Percentiles rank a stretch among this genome's conserved stretches.
Evolutionary conservation across 2,113 vertebrate genomes (phyloP).

Genomic region (Mungos mungo): DNA sequence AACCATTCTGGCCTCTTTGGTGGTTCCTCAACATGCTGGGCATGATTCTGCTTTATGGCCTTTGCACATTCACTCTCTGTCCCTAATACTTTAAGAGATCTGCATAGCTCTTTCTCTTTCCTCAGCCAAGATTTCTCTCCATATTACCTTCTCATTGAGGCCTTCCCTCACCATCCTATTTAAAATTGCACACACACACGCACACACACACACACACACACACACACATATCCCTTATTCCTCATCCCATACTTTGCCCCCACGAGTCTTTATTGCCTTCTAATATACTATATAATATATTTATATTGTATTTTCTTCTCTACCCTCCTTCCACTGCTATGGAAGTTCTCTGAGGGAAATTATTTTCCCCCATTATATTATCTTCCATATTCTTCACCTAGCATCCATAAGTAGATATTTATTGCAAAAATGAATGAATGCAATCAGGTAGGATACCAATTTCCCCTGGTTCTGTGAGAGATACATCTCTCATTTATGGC

Average conservation of each 20-base stretch:
- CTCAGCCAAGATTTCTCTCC: neutral
- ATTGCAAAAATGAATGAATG: slow-evolving; percentile 10
- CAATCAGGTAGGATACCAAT: neutral
- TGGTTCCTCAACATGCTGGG: neutral
- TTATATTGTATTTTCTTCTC: neutral
- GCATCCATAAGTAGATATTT: neutral
- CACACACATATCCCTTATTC: neutral
- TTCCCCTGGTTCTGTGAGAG: neutral
- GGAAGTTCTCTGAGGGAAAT: neutral
- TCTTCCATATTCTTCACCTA: neutral
- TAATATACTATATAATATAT: neutral
- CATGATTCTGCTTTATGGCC: neutral
- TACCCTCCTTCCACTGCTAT: neutral
- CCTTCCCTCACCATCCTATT: neutral
- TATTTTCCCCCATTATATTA: neutral
- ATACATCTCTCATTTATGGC: neutral
- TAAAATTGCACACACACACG: neutral
- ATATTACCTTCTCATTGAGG: neutral
- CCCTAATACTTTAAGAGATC: neutral
- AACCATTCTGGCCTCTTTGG: neutral
- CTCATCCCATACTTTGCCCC: neutral
- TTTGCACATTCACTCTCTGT: neutral
- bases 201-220: neutral
- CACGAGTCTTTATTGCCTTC: neutral
- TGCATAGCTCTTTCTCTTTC: neutral